Evolutionary conservation across 35 echinoderm and acorn worm genomes (phyloP), one percentile per base, ranked within the genome.

Genomic region (Patiria miniata): DNA sequence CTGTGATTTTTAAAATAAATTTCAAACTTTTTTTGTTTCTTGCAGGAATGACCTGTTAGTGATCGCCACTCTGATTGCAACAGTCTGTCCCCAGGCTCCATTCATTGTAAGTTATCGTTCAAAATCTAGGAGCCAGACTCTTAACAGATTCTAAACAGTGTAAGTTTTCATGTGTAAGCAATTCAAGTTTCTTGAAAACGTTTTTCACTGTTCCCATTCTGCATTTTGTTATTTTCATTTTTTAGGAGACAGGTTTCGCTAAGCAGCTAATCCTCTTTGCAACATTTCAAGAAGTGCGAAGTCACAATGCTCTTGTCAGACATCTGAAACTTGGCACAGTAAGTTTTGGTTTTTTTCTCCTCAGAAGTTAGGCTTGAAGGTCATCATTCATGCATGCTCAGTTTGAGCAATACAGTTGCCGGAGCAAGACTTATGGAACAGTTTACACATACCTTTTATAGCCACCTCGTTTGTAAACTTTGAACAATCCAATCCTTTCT

Each of bases 301-400:
- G 92, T 44, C 92, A 98, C 56, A 98, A 98, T 55, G 92, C 89
- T 33, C 77, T 98, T 40, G 95, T 98, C 30, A 98, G 89, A 79
- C 89, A 98, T 81, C 95, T 98, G 50, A 94, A 91, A 87, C 82
- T 98, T 37, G 89, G 89, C 42, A 98, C 95, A 5, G 95, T 98
- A 94, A 94, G 94, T 93, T 17, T 4, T 8, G 17, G 4, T 17
- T 29, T 73, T 29, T 73, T n/a, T n/a, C n/a, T n/a, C n/a, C n/a
- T n/a, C n/a, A n/a, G n/a, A n/a, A n/a, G n/a, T n/a, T n/a, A n/a
- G n/a, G n/a, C n/a, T n/a, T n/a, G n/a, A n/a, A n/a, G n/a, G n/a
- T n/a, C n/a, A n/a, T n/a, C n/a, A n/a, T n/a, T n/a, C n/a, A n/a
- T n/a, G n/a, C n/a, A n/a, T n/a, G n/a, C n/a, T n/a, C n/a, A n/a